Evolutionary conservation across 2,888 invertebrate genomes (phyloP), one percentile per base, ranked within the genome.

Genomic region (Hyposoter didymator): DNA sequence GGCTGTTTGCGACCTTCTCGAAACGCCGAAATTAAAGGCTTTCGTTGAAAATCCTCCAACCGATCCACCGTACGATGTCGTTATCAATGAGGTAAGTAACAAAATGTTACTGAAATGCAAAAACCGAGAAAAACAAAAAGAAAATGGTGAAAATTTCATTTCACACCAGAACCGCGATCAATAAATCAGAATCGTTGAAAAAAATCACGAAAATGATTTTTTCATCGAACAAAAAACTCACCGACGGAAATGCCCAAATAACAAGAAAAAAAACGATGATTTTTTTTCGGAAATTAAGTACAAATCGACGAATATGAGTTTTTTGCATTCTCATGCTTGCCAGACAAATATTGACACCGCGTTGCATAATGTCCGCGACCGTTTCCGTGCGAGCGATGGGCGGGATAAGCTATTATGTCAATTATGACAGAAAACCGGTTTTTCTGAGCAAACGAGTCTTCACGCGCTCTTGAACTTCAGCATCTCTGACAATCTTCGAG

Each of bases 1-100:
- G 0, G 0, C 0, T 0, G 0, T 86, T 8, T 92, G 92, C 43
- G 3, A 78, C 0, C 22, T 90, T 10, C 7, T 91, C 7, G 52
- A 12, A 0, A 49, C 67, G 0, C 86, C 89, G 2, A 49, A 86
- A 59, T 55, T 91, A 0, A 88, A 87, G 19, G 3, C 88, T 0
- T 6, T 91, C 8, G 88, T 91, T 0, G 78, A 89, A 17, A 90
- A 88, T 35, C 88, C 90, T 0, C 89, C 91, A 0, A 88, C 82
- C 0, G 85, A 90, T 70, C 89, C 89, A 17, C 89, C 89, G 0
- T 92, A 92, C 73, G 91, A 92, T 59, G 2, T 91, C 0, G 64
- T 92, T 14, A 79, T 92, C 17, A 17, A 52, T 1, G 91, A 91
- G 91, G 91, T 91, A 79, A 84, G 84, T 32, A 69, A 43, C 19